A percentile compares a stretch with the other conserved stretches of the same genome.
phyloP scores from a whole-genome alignment of 1,140 invertebrate species.

The Portunus trituberculatus region DNA sequence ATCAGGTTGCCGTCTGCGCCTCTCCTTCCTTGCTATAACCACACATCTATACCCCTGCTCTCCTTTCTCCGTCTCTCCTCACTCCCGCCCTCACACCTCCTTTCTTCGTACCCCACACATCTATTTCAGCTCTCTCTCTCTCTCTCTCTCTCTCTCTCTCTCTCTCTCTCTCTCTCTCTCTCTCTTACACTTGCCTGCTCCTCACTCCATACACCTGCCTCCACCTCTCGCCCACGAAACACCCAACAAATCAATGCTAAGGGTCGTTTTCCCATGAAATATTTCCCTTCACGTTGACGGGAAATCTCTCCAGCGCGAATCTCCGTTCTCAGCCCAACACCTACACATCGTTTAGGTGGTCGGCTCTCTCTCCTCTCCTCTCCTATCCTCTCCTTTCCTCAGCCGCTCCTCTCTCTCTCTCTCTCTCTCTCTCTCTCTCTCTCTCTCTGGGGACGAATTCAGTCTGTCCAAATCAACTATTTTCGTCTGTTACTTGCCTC shows the following conservation, averaged over 20 bases:
- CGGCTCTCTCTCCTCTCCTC: background rate
- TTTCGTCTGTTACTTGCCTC: no score
- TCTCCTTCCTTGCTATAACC: no score
- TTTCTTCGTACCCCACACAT: background rate
- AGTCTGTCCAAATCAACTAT: no score
- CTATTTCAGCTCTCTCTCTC: background rate
- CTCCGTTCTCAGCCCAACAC: background rate
- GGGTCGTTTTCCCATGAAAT: background rate
- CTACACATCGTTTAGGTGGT: background rate
- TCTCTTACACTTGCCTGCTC: background rate
- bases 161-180: background rate
- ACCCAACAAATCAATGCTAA: conserved; percentile 3
- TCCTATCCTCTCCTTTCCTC: background rate
- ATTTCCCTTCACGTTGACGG: background rate
- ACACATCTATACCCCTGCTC: no score
- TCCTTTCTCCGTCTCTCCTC: background rate
- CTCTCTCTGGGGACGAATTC: background rate
- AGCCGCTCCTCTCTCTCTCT: conserved; percentile 24
- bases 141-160: background rate
- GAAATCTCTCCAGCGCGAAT: background rate
- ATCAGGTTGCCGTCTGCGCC: no score
- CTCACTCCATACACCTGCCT: background rate
- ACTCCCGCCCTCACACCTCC: background rate
- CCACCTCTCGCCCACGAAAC: background rate
- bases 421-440: background rate